These are phyloP conservation scores for Pinna nobilis DNA, from an alignment of 1,140 invertebrate genomes.

Conservation along the genomic window DNA sequence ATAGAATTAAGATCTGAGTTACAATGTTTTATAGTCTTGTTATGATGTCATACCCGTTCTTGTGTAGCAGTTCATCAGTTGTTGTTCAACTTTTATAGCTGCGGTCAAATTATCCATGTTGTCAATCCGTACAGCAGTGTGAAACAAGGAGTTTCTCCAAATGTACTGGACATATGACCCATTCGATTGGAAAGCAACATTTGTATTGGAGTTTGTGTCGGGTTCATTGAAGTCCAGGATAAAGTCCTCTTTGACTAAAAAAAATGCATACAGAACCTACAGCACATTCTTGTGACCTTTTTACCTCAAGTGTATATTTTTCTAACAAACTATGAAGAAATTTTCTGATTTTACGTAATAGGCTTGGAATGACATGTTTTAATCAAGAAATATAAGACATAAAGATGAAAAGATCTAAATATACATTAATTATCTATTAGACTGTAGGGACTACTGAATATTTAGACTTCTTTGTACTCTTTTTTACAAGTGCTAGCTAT, in stretches of 20 bases:
- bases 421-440: no score
- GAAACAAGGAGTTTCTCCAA: constrained; percentile 39
- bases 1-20: background rate
- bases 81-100: constrained; percentile 16
- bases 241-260: background rate
- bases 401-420: no score
- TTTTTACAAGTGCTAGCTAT: no score
- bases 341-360: background rate
- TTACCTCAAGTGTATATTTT: background rate
- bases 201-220: constrained; percentile 5
- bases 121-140: constrained; percentile 20
- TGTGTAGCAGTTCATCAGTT: constrained; percentile 19
- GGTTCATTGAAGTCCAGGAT: constrained; percentile 29
- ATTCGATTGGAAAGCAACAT: constrained; percentile 11
- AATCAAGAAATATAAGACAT: no score
- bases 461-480: no score
- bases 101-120: constrained; percentile 6
- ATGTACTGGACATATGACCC: background rate
- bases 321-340: background rate
- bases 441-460: no score
- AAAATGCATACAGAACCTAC: background rate
- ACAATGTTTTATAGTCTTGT: no score
- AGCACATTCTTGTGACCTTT: background rate
- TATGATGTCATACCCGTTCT: constrained; percentile 11
- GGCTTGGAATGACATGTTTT: background rate